These are phyloP conservation scores for chimpanzee (Pan troglodytes) DNA, from an alignment of 2,113 vertebrate species.

Conservation along the genomic window DNA sequence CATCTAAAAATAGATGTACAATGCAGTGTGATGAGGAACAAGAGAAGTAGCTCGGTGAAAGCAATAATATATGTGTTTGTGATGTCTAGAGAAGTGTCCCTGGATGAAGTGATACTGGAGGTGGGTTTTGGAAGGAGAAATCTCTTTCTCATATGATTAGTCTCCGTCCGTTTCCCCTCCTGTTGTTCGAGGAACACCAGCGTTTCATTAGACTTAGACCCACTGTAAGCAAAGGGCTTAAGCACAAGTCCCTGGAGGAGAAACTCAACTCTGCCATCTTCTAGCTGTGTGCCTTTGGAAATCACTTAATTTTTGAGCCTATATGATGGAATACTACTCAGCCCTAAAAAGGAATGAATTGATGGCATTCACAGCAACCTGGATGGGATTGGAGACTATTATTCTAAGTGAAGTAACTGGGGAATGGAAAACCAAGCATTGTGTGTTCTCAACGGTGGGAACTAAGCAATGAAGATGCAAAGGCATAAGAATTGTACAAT, in stretches of 20 bases:
- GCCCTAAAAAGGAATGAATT: too few species aligned
- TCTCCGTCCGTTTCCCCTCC: not conserved
- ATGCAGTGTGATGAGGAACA: too few species aligned
- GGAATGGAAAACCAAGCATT: too few species aligned
- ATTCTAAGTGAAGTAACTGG: too few species aligned
- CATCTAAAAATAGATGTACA: not conserved
- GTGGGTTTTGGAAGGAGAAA: not conserved
- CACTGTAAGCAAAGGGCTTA: rapidly evolving
- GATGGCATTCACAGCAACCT: too few species aligned
- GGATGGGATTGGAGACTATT: too few species aligned
- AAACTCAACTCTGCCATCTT: not conserved
- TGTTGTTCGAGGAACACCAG: not conserved
- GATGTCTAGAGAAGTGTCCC: not conserved
- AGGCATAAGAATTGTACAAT: too few species aligned
- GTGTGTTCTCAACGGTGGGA: too few species aligned
- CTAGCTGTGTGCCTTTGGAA: not conserved
- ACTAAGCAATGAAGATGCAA: too few species aligned
- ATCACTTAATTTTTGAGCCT: not conserved
- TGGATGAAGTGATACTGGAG: not conserved
- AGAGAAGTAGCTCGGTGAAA: rapidly evolving
- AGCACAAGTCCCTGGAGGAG: not conserved
- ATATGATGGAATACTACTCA: too few species aligned
- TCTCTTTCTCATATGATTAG: not conserved
- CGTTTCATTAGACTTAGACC: not conserved
- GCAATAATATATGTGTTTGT: not conserved